Conservation (phyloP, 2,113 vertebrate species). For the Panthera leo region DNA sequence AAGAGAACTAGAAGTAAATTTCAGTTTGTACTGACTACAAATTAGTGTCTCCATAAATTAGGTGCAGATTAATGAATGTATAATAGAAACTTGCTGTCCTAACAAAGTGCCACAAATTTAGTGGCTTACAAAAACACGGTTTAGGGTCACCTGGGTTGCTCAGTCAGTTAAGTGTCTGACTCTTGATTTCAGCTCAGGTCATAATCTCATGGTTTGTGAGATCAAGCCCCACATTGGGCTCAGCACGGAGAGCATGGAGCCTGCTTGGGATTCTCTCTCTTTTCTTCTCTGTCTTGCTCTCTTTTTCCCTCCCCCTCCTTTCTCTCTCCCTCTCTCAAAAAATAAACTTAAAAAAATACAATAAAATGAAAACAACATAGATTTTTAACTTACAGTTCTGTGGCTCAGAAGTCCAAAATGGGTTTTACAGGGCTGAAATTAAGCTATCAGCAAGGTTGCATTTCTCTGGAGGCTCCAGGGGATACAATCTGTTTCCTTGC, state of each 20-base stretch:
- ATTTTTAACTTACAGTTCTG: background rate
- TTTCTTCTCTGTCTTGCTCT: too few species aligned
- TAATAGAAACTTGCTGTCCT: background rate
- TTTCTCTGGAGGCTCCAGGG: background rate
- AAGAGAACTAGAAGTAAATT: slow-evolving; percentile 21
- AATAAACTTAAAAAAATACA: too few species aligned
- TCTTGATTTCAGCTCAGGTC: too few species aligned
- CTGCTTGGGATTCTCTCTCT: too few species aligned
- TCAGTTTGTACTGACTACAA: background rate
- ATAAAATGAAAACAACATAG: background rate
- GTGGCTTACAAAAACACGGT: background rate
- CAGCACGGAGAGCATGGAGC: too few species aligned
- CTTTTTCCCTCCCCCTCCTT: too few species aligned
- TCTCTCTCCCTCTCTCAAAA: too few species aligned
- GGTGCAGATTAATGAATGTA: background rate
- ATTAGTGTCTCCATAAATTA: background rate
- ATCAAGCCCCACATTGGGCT: too few species aligned
- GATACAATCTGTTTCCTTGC: background rate
- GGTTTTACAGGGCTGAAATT: background rate
- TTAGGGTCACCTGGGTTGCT: background rate
- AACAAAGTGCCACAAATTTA: background rate
- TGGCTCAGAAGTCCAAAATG: background rate
- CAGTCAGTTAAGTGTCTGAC: too few species aligned
- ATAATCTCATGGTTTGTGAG: too few species aligned
- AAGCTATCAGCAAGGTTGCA: background rate